Base-by-base conservation (phyloP, 2,113 vertebrate genomes). In the Myrmecobius fasciatus region DNA sequence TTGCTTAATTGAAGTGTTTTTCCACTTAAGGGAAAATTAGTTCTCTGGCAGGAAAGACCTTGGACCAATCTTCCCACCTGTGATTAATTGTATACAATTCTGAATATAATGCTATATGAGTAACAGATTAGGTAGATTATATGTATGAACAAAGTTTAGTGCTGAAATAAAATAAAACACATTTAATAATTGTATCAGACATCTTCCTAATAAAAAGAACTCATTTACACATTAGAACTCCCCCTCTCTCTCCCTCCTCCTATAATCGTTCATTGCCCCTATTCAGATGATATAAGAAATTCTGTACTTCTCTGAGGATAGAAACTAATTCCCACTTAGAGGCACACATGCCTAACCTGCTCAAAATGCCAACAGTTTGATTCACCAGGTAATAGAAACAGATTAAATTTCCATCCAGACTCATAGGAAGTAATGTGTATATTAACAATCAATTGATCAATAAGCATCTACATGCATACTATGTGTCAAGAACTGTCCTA, bases 1-100 rank as follows among this genome's bases (percentile, higher is more conserved):
- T 94, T 4, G 1, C 91, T 92, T 93, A 95, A 94, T 92, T 96
- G 94, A 96, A 97, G 93, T 94, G 92, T 92, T 96, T 75, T 97
- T 92, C 92, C 89, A 93, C 92, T 93, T 54, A 93, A 95, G 93
- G 96, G 92, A 94, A 94, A 88, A 89, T 2, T 8, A n/a, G 11
- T 94, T 93, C n/a, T 91, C 10, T 91, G 12, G 10, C 3, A 92
- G 53, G 12, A 10, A 89, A n/a, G 90, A 91, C 10, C 11, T 75
- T 22, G 90, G 60, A 26, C 1, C 89, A 92, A 53, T 25, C 25
- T 67, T 88, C 31, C 93, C 89, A 89, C 89, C 60, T 91, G 31
- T 31, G 31, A 36, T 46, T 96, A 48, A 93, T 14, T 93, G 43
- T 89, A 92, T 97, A 93, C 54, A 89, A 90, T 92, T 49, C 22